phyloP scores from a whole-genome alignment of 2,797 vertebrate genomes.

The Urocyon cinereoargenteus region DNA sequence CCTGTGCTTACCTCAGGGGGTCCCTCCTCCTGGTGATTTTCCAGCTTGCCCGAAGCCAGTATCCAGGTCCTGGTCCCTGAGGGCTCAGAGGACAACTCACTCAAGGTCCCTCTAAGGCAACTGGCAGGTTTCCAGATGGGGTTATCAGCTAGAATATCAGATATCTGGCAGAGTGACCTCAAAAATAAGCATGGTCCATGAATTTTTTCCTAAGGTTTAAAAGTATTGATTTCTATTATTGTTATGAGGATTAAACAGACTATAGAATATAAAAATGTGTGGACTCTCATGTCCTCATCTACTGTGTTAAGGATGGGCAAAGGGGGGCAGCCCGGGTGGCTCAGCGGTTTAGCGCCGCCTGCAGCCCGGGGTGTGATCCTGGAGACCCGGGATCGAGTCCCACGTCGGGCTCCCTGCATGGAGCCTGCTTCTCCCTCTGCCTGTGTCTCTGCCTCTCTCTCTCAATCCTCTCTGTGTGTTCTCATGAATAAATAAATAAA shows the following conservation, averaged over 20 bases:
- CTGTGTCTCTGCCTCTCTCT: too few relatives aligned
- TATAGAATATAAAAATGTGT: not conserved
- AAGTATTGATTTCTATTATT: not conserved
- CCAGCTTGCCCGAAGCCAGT: not conserved
- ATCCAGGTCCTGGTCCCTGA: not conserved
- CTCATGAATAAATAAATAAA: too few relatives aligned
- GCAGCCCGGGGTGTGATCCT: too few relatives aligned
- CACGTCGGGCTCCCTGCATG: too few relatives aligned
- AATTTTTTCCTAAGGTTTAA: not conserved
- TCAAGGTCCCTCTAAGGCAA: not conserved
- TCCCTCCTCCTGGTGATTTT: not conserved
- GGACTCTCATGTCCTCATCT: not conserved
- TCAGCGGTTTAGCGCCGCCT: too few relatives aligned
- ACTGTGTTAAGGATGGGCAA: not conserved
- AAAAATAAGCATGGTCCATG: not conserved
- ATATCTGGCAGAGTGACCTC: not conserved
- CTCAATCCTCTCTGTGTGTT: too few relatives aligned
- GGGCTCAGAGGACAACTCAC: too few relatives aligned
- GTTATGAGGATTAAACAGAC: not conserved
- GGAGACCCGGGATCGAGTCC: too few relatives aligned
- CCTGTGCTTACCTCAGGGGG: not conserved
- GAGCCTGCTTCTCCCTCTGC: too few relatives aligned
- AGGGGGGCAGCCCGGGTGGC: too few relatives aligned
- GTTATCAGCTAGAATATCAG: too few relatives aligned
- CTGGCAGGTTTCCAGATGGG: not conserved